Evolutionary conservation across 2,888 invertebrate species (phyloP), one percentile per base, ranked within the genome.

Genomic region (Heteropelma amictum): DNA sequence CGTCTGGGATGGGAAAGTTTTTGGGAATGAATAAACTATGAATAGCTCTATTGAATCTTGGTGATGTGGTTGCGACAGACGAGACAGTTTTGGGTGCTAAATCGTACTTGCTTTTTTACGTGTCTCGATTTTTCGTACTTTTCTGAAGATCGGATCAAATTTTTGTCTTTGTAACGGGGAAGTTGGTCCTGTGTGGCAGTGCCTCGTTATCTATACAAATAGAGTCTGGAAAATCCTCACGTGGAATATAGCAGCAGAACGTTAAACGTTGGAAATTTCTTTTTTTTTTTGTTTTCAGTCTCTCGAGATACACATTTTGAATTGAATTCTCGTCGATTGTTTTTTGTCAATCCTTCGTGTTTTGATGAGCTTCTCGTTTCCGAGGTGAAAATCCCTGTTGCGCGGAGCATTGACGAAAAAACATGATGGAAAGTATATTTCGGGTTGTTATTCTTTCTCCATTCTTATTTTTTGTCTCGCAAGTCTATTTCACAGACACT

Each of bases 171-270:
- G 72, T 54, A 64, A 60, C 58, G 67, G 72, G n/a, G 76, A 70
- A 77, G 77, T 80, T 80, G 79, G 80, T 80, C 80, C 80, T 58
- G 72, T 80, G 67, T 80, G 80, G 80, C 80, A 80, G 80, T 79
- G 79, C 78, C 80, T 79, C 71, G 80, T 77, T 73, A 33, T 49
- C 53, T 60, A 72, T 65, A 71, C 45, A 65, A 33, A 35, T 56
- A 64, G 60, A 61, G 45, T 61, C 54, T 54, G 45, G 17, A 47
- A 40, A 21, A 53, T 45, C 53, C 28, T 3, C 42, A n/a, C n/a
- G n/a, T n/a, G n/a, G n/a, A n/a, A n/a, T n/a, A n/a, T n/a, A n/a
- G n/a, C n/a, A n/a, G n/a, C n/a, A n/a, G 40, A 70, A 65, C 35
- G 65, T 69, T 53, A 67, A 35, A 72, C 61, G 53, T 69, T 30